A percentile compares a stretch with the other conserved stretches of the same genome.
Conservation (phyloP, 2,113 vertebrate genomes). For the Phodopus roborovskii region DNA sequence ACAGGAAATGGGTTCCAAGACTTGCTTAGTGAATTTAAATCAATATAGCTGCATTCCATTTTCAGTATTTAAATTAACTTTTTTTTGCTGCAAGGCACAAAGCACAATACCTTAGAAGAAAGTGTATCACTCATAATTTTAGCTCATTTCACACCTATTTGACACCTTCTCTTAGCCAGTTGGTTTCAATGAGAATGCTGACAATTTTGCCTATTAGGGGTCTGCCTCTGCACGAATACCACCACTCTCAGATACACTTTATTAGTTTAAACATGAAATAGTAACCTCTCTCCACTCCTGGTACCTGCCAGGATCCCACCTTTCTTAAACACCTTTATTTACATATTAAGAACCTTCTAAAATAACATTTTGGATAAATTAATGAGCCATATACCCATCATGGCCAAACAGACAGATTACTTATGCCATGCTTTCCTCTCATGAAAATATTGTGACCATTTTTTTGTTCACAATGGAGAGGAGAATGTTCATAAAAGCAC, state of each 20-base stretch:
- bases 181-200: constrained; percentile 84
- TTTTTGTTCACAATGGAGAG: constrained; percentile 79
- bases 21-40: constrained; percentile 87
- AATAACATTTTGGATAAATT: constrained; percentile 87
- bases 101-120: constrained; percentile 88
- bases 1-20: constrained; percentile 84
- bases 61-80: constrained; percentile 87
- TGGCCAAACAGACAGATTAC: constrained; percentile 81
- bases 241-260: constrained; percentile 76
- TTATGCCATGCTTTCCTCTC: constrained; percentile 81
- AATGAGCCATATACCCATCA: constrained; percentile 87
- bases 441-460: constrained; percentile 79
- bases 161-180: constrained; percentile 86
- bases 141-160: constrained; percentile 90
- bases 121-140: constrained; percentile 87
- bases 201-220: constrained; percentile 83
- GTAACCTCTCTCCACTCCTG: not conserved
- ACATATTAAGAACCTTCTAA: constrained; percentile 82
- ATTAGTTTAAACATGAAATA: constrained; percentile 80
- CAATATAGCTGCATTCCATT: constrained; percentile 86
- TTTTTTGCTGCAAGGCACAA: constrained; percentile 86
- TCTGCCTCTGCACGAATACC: constrained; percentile 54
- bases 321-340: constrained; percentile 67
- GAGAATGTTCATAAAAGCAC: constrained; percentile 75
- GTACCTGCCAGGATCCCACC: constrained; percentile 46